Conservation (phyloP, 2,113 vertebrate species). For the Hypomesus transpacificus region DNA sequence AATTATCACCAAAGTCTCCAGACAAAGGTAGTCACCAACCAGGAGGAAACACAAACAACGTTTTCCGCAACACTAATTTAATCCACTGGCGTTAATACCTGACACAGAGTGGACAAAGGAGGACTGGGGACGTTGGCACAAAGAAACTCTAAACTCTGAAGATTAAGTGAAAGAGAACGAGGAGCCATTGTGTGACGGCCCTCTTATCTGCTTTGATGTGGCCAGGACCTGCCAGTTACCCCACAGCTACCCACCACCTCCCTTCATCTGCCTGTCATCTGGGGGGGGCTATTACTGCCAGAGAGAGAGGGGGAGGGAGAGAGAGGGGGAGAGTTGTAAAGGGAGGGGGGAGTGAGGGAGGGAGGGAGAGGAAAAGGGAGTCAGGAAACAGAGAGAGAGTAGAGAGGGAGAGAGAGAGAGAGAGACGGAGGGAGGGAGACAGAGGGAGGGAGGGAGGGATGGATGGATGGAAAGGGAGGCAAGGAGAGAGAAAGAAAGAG, state of each 20-base stretch:
- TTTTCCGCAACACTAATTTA: conserved; percentile 68
- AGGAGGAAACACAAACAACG: conserved; percentile 64
- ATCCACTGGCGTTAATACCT: conserved; percentile 58
- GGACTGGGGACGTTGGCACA: conserved; percentile 42
- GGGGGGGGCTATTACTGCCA: conserved; percentile 64
- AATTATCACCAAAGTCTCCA: conserved; percentile 44
- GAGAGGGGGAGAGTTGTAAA: no score
- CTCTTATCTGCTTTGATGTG: conserved; percentile 69
- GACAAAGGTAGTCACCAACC: conserved; percentile 50
- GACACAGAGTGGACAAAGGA: conserved; percentile 64
- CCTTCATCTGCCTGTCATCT: conserved; percentile 66
- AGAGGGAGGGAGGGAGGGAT: neutral
- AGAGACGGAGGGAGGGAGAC: neutral
- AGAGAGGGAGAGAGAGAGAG: neutral
- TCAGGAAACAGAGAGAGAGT: neutral
- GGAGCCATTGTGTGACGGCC: conserved; percentile 57
- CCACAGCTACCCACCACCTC: conserved; percentile 51
- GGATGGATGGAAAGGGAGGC: neutral
- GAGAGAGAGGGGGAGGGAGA: neutral
- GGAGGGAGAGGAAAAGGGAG: neutral
- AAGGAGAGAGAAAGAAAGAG: neutral
- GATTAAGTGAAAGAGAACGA: conserved; percentile 61
- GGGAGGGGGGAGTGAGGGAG: neutral
- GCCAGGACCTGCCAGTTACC: conserved; percentile 63
- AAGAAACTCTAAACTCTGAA: conserved; percentile 55